Evolutionary conservation across 2,113 vertebrate genomes (phyloP).

Genomic region (Hemichromis elongatus): DNA sequence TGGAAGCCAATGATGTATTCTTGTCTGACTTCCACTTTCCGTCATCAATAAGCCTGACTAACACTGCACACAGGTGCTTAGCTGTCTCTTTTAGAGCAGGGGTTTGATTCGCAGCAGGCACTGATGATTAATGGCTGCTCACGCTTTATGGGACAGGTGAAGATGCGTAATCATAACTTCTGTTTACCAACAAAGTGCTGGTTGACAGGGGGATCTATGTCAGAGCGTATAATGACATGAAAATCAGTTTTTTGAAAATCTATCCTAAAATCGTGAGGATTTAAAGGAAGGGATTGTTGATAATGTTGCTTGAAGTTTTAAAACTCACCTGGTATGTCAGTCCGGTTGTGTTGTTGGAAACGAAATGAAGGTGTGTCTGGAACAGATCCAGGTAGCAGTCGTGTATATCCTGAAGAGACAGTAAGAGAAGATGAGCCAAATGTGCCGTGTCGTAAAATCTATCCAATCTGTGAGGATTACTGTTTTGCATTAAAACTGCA

Average conservation of each 20-base stretch:
- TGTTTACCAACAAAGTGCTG: slow-evolving; percentile 41
- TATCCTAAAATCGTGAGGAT: background rate
- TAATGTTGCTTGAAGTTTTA: accelerated
- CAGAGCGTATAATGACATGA: background rate
- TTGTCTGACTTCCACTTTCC: slow-evolving; percentile 3
- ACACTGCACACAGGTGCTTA: background rate
- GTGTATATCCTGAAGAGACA: slow-evolving; percentile 78
- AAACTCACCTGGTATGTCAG: slow-evolving; percentile 85
- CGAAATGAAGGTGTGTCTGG: slow-evolving; percentile 90
- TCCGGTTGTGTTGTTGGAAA: slow-evolving; percentile 81
- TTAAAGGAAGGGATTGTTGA: background rate
- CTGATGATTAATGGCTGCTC: slow-evolving; percentile 51
- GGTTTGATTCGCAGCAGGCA: background rate
- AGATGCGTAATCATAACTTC: background rate
- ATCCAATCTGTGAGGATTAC: background rate
- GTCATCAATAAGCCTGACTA: slow-evolving; percentile 34
- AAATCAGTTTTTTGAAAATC: background rate
- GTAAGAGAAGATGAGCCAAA: background rate
- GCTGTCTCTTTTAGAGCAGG: background rate
- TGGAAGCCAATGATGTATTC: background rate
- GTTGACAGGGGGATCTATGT: slow-evolving; percentile 32
- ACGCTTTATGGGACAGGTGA: slow-evolving; percentile 33
- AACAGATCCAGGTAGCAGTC: slow-evolving; percentile 94
- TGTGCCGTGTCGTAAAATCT: background rate
- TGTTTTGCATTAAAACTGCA: background rate